Conservation (phyloP, 1,140 invertebrate species). For the Neotoxoptera formosana region DNA sequence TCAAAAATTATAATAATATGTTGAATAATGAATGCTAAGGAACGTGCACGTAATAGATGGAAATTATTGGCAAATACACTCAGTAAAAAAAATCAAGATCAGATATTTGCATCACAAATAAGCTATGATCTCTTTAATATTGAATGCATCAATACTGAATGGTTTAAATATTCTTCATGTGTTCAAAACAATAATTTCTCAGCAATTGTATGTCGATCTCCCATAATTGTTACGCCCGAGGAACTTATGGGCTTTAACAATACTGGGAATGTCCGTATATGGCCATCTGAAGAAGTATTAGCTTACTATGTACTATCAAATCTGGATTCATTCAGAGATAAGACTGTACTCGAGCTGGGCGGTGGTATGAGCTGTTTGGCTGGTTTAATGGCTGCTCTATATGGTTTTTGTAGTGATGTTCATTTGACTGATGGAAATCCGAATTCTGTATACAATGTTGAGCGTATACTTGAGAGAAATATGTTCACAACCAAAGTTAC, state of each 20-base stretch:
- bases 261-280: constrained; percentile 90
- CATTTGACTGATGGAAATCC: constrained; percentile 82
- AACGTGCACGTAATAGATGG: constrained; percentile 72
- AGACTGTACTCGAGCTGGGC: constrained; percentile 79
- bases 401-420: constrained; percentile 69
- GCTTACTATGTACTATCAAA: constrained; percentile 78
- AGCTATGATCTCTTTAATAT: constrained; percentile 55
- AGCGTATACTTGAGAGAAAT: constrained; percentile 71
- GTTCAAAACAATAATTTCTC: constrained; percentile 65
- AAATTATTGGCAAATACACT: constrained; percentile 74
- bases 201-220: constrained; percentile 69
- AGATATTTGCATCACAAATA: constrained; percentile 36
- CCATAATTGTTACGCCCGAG: constrained; percentile 71
- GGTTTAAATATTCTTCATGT: constrained; percentile 68
- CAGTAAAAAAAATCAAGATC: constrained; percentile 66
- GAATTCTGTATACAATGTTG: constrained; percentile 78
- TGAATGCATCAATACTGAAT: constrained; percentile 62
- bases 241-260: constrained; percentile 87
- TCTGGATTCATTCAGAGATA: constrained; percentile 70
- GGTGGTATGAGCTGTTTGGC: constrained; percentile 87
- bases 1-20: constrained; percentile 44
- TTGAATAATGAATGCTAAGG: constrained; percentile 56
- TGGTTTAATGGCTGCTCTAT: constrained; percentile 77
- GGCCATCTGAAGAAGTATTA: constrained; percentile 88
- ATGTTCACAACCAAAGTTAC: constrained; percentile 66